Conservation (phyloP, 2,113 vertebrate genomes). For the Aspiorhynchus laticeps region DNA sequence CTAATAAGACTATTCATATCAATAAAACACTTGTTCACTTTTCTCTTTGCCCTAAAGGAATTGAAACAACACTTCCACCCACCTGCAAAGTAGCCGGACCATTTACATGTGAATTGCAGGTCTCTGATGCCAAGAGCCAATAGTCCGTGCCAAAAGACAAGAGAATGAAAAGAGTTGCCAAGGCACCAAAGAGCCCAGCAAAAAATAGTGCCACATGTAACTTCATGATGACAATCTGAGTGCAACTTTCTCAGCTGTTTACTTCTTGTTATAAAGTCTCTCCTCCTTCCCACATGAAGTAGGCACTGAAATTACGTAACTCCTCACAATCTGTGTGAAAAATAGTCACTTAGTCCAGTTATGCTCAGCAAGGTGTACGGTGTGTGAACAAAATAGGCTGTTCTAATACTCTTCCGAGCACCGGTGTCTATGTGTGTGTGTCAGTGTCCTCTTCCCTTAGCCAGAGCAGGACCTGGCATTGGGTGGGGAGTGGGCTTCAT, state of each 20-base stretch:
- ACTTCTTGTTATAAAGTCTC: conserved; percentile 18
- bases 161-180: conserved; percentile 87
- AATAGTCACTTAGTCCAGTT: neutral
- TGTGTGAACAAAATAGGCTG: conserved; percentile 2
- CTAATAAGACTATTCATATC: neutral
- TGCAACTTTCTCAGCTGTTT: neutral
- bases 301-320: neutral
- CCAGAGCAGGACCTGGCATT: conserved; percentile 31
- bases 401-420: neutral
- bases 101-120: conserved; percentile 69
- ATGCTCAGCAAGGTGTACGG: neutral
- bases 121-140: conserved; percentile 92
- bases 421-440: conserved; percentile 28
- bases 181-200: conserved; percentile 90
- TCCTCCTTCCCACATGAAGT: conserved; percentile 4
- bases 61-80: conserved; percentile 47
- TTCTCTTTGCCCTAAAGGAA: neutral
- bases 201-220: conserved; percentile 90
- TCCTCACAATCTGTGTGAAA: conserved; percentile 11
- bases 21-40: neutral
- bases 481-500: conserved; percentile 56
- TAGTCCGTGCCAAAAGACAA: conserved; percentile 96
- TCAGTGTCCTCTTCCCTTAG: conserved; percentile 41
- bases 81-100: conserved; percentile 56
- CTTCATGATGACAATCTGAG: conserved; percentile 79